Base-by-base conservation (phyloP, 2,888 invertebrate genomes). In the Pyralis farinalis region DNA sequence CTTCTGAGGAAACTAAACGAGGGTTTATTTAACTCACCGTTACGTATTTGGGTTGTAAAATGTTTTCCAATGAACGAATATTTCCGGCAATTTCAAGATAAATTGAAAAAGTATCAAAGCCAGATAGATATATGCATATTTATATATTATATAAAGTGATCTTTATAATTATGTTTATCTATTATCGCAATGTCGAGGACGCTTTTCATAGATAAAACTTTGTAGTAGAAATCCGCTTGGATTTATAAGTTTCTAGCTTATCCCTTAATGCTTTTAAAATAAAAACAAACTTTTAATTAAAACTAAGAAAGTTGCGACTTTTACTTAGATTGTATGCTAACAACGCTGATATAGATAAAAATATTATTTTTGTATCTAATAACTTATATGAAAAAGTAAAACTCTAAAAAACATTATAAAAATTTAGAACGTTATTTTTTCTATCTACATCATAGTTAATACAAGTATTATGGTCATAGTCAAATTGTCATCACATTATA, bases 1-100 rank as follows among this genome's bases (percentile, higher is more conserved):
- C 37, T 37, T 37, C 30, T 30, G 30, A 37, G 37, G 37, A 21
- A 37, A 37, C 37, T 30, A 37, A 37, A 37, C 37, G 37, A 31
- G 31, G 37, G 21, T 37, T 37, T 37, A 37, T 37, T 37, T 31
- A 37, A 31, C 37, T 37, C 30, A 4, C 7, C 25, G 5, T 25
- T 25, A 37, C 11, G 22, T 21, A 11, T 22, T 37, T 37, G 16
- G 31, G 22, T 31, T 30, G 30, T 37, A 21, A 37, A 37, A 31
- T 8, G 25, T 25, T 7, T 31, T 31, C 31, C 7, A 12, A 4
- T 31, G 31, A 31, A 12, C 31, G 31, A 12, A 11, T 12, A 11
- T 31, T 31, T 12, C 31, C 27, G 27, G 28, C 12, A 22, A 16
- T n/a, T n/a, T n/a, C n/a, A n/a, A n/a, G n/a, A n/a, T n/a, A n/a